These are phyloP conservation scores for Anthopleura sola DNA, from an alignment of 64 coral and sea anemone species.

Conservation along the genomic window DNA sequence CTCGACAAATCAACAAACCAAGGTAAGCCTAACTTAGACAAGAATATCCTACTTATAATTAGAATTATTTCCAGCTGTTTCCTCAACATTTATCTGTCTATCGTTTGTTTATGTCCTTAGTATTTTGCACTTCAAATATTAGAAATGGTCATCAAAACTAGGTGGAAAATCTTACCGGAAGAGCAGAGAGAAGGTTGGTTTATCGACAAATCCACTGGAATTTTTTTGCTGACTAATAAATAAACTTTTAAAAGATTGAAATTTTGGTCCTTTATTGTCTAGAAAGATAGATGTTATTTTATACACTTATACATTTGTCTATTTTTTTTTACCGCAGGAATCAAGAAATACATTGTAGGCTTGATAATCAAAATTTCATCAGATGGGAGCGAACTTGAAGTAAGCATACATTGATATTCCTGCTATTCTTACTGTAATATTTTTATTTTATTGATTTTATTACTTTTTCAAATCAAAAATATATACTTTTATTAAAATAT, in stretches of 20 bases:
- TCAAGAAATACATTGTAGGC: constrained; percentile 98
- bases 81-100: neutral
- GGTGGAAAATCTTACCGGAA: constrained; percentile 94
- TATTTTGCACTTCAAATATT: constrained; percentile 97
- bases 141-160: constrained; percentile 93
- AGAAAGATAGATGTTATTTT: neutral
- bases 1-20: constrained; percentile 95
- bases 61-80: neutral
- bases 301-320: neutral
- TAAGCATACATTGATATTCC: neutral
- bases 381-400: constrained; percentile 63
- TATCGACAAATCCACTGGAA: neutral
- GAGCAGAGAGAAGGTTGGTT: constrained; percentile 91
- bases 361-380: constrained; percentile 98
- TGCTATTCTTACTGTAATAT: neutral
- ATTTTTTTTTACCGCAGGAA: constrained; percentile 51
- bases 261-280: constrained; percentile 1
- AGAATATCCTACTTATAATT: neutral
- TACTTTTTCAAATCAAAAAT: neutral
- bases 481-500: neutral
- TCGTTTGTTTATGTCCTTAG: constrained; percentile 32
- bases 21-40: constrained; percentile 53
- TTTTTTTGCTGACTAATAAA: neutral
- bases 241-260: neutral
- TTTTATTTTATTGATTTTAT: neutral